phyloP scores from a whole-genome alignment of 2,113 vertebrate genomes.

The Grus americana region DNA sequence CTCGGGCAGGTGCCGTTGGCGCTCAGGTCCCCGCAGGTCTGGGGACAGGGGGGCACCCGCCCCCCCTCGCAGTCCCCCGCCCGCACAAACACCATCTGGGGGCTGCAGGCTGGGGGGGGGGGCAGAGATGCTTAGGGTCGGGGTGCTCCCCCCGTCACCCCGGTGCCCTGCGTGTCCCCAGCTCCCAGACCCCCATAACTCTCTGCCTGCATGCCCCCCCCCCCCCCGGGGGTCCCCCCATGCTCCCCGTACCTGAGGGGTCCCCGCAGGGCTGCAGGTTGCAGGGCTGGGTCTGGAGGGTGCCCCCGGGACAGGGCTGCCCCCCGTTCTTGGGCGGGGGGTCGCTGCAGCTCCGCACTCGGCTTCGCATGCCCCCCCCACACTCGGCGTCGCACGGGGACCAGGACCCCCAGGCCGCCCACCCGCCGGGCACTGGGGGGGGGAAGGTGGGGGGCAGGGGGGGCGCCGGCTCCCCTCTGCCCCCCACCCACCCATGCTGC shows the following conservation, averaged over 20 bases:
- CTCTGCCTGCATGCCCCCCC: too few species aligned
- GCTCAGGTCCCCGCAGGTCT: slow-evolving; percentile 78
- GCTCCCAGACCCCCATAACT: too few species aligned
- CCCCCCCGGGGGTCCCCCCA: too few species aligned
- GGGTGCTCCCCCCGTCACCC: neutral
- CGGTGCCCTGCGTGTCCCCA: too few species aligned
- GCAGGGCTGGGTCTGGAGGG: slow-evolving; percentile 81
- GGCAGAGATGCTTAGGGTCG: neutral
- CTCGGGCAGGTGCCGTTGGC: slow-evolving; percentile 71
- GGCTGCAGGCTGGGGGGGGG: slow-evolving; percentile 72
- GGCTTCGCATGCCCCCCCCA: slow-evolving; percentile 79
- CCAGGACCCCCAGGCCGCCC: slow-evolving; percentile 86
- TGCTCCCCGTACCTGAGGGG: slow-evolving; percentile 3
- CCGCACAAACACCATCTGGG: slow-evolving; percentile 73
- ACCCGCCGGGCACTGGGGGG: slow-evolving; percentile 78
- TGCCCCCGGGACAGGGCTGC: slow-evolving; percentile 76
- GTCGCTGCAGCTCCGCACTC: slow-evolving; percentile 79
- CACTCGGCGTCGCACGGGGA: slow-evolving; percentile 79
- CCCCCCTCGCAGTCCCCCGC: slow-evolving; percentile 73
- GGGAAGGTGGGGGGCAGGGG: too few species aligned
- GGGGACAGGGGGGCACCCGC: slow-evolving; percentile 74
- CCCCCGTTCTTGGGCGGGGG: slow-evolving; percentile 89
- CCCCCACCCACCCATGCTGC: too few species aligned
- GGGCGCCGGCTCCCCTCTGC: too few species aligned
- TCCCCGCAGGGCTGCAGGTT: slow-evolving; percentile 78